Evolutionary conservation across 1,140 invertebrate species (phyloP).

Genomic region (Ceratoteleas bidentatus): DNA sequence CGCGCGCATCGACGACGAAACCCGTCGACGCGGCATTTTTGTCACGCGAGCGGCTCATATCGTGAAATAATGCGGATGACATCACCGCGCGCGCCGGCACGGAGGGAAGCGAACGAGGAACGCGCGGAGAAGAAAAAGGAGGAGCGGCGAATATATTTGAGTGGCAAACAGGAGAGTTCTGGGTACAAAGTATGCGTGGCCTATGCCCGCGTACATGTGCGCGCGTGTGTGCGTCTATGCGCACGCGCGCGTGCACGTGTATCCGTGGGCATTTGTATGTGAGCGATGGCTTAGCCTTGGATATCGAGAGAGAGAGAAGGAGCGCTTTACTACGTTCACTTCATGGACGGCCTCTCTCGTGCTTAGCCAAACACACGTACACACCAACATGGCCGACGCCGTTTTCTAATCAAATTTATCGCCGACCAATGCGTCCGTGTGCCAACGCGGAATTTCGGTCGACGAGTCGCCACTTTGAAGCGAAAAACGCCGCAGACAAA

Average conservation of each 20-base stretch:
- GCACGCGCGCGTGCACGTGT: constrained; percentile 13
- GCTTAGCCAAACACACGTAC: constrained; percentile 57
- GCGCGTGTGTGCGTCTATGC: constrained; percentile 4
- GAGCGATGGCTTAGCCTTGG: constrained; percentile 73
- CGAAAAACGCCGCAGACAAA: no score
- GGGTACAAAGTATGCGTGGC: constrained; percentile 59
- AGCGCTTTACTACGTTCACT: constrained; percentile 68
- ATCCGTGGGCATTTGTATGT: constrained; percentile 30
- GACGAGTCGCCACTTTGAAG: no score
- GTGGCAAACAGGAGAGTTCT: constrained; percentile 57
- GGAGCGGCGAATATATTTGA: constrained; percentile 61
- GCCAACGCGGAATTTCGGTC: constrained; percentile 17
- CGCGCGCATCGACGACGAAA: constrained; percentile 33
- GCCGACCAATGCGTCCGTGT: constrained; percentile 44
- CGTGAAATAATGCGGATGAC: constrained; percentile 66
- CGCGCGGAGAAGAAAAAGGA: constrained; percentile 53
- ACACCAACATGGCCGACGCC: constrained; percentile 56
- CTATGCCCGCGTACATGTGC: constrained; percentile 14
- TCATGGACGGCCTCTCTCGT: constrained; percentile 52
- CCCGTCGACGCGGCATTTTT: constrained; percentile 41
- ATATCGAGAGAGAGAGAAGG: constrained; percentile 67
- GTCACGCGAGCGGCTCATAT: constrained; percentile 64
- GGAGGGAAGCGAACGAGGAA: constrained; percentile 33
- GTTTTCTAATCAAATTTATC: constrained; percentile 59
- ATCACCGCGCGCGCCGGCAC: constrained; percentile 68